Base-by-base conservation (phyloP, 2,113 vertebrate species). In the Chinchilla lanigera region DNA sequence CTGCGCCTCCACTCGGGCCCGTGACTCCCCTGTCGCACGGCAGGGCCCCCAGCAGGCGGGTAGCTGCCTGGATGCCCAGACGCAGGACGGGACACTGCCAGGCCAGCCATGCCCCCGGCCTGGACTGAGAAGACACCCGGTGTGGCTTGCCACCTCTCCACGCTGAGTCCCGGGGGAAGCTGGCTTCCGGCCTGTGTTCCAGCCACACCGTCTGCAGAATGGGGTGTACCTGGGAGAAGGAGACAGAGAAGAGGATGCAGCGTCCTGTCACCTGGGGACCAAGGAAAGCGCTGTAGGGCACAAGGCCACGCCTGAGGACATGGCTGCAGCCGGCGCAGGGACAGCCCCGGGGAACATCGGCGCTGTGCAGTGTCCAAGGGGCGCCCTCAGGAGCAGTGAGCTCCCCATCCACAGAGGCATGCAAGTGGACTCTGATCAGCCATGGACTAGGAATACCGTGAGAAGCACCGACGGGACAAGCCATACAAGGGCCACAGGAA, bases 71-170 rank as follows among this genome's bases (percentile, higher is more conserved):
- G 3, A 10, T 35, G 50, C 24, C 7, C 60, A 61, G 60, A 26
- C 24, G 19, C 19, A 58, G 58, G 61, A 26, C 61, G 3, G 26
- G 61, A 28, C 8, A 11, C 26, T 63, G 65, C 33, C 33, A 26
- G n/a, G 20, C 38, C 71, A 44, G n/a, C 41, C 41, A 8, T 5
- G 12, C 4, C 75, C 73, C 30, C 3, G 0, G 75, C 75, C 69
- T 0, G 1, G 0, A 0, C 0, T 47, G 0, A 33, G 30, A 47
- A 75, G 35, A 17, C 8, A 17, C 1, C 28, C 4, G 2, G 12
- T 4, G 5, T 14, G 26, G 22, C 24, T 7, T 0, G 0, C 44
- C 3, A 7, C 17, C 0, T 11, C 63, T 67, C 13, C 3, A 20
- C 0, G 0, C 41, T 7, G 38, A 26, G 13, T 7, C 65, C 16